A percentile compares a stretch with the other conserved stretches of the same genome.
These are phyloP conservation scores for Gobio occitaniae DNA, from an alignment of 2,797 vertebrate genomes.

Conservation along the genomic window DNA sequence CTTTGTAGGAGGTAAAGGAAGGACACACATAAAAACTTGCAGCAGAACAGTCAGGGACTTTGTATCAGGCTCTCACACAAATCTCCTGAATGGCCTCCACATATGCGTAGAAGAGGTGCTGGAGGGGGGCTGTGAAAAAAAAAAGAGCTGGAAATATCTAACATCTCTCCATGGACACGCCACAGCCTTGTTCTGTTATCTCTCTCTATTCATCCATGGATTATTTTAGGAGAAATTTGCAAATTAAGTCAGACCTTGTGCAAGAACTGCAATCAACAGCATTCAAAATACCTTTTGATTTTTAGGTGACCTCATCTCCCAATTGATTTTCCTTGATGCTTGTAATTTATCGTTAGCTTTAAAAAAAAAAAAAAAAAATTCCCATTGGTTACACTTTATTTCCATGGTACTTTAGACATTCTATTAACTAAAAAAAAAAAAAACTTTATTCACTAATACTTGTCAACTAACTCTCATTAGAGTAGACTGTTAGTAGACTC, in stretches of 20 bases:
- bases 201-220: constrained; percentile 47
- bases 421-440: background rate
- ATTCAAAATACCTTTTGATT: constrained; percentile 27
- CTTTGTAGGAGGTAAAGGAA: constrained; percentile 52
- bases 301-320: constrained; percentile 15
- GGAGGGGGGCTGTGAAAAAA: background rate
- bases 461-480: too few relatives aligned
- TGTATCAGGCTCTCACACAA: constrained; percentile 15
- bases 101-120: constrained; percentile 20
- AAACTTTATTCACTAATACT: background rate
- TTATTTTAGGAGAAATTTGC: constrained; percentile 39
- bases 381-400: background rate
- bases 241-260: constrained; percentile 37
- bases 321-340: constrained; percentile 22
- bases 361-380: background rate
- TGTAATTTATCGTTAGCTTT: constrained; percentile 5
- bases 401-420: background rate
- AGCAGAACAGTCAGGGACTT: background rate
- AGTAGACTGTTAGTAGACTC: too few relatives aligned
- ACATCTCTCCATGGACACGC: constrained; percentile 25
- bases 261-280: constrained; percentile 20
- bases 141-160: constrained; percentile 11
- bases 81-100: constrained; percentile 39
- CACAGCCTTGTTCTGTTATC: constrained; percentile 43
- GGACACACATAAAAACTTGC: background rate